phyloP scores from a whole-genome alignment of 2,113 vertebrate species.

The Callipepla californica region DNA sequence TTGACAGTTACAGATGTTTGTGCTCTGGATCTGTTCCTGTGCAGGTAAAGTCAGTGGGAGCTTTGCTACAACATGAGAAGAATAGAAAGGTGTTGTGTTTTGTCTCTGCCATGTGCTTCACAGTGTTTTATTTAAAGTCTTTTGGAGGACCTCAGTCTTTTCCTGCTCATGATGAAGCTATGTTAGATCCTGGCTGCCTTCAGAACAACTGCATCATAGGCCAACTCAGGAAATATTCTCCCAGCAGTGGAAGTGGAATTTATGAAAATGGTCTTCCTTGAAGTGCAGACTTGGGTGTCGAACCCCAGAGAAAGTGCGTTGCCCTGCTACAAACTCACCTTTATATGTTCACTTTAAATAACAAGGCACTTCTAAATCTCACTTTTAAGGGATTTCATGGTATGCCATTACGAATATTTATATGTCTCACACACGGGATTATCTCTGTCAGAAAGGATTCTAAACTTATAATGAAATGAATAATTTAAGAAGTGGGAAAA shows the following conservation, averaged over 20 bases:
- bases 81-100: neutral
- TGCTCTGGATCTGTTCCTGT: neutral
- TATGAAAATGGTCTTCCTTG: neutral
- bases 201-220: neutral
- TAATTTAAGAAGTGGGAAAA: neutral
- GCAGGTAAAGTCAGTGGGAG: neutral
- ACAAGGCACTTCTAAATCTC: neutral
- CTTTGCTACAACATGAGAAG: neutral
- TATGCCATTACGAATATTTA: neutral
- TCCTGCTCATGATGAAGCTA: neutral
- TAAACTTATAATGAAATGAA: neutral
- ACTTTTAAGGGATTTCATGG: neutral
- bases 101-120: neutral
- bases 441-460: neutral
- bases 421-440: neutral
- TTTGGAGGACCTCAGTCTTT: neutral
- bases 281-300: neutral
- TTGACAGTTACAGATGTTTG: neutral
- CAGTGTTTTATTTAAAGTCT: neutral
- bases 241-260: neutral
- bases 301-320: neutral
- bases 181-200: neutral
- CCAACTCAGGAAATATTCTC: neutral
- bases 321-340: neutral
- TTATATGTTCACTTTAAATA: constrained; percentile 3